These are phyloP conservation scores for Megaustenia siamemsis DNA, from an alignment of 2,888 invertebrate genomes.

Conservation along the genomic window DNA sequence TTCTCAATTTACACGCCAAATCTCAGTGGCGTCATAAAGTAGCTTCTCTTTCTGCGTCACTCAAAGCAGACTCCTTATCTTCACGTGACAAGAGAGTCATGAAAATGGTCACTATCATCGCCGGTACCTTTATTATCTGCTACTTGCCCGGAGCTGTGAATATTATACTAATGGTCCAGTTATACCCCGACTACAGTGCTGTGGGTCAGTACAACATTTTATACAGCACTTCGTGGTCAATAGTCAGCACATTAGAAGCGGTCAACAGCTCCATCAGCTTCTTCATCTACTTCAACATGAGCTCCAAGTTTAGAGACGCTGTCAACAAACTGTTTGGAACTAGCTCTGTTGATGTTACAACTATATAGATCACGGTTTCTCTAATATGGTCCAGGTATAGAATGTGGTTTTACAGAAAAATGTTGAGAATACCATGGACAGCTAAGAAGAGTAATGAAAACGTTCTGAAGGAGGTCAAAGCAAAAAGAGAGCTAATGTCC, in stretches of 20 bases:
- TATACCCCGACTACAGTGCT: constrained; percentile 29
- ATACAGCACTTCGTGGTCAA: constrained; percentile 20
- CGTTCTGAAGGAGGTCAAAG: too few relatives aligned
- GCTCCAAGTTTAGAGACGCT: constrained; percentile 33
- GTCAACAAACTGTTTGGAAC: too few relatives aligned
- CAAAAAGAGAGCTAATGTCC: too few relatives aligned
- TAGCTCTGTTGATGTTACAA: too few relatives aligned
- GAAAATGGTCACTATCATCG: constrained; percentile 33
- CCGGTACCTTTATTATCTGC: constrained; percentile 34
- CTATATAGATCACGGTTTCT: too few relatives aligned
- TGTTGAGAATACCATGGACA: too few relatives aligned
- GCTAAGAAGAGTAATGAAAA: too few relatives aligned
- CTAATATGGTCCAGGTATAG: too few relatives aligned
- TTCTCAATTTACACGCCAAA: constrained; percentile 7
- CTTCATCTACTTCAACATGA: constrained; percentile 42
- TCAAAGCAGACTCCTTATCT: background rate
- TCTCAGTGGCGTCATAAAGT: constrained; percentile 34
- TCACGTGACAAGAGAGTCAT: constrained; percentile 28
- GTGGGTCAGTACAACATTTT: constrained; percentile 11
- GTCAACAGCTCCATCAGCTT: constrained; percentile 42
- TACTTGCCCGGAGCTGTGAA: constrained; percentile 38
- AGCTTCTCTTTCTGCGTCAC: background rate
- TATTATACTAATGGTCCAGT: constrained; percentile 41
- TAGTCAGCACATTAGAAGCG: constrained; percentile 26
- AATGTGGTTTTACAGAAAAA: too few relatives aligned